Base-by-base conservation (phyloP, 2,888 invertebrate species). In the Melieria picta region DNA sequence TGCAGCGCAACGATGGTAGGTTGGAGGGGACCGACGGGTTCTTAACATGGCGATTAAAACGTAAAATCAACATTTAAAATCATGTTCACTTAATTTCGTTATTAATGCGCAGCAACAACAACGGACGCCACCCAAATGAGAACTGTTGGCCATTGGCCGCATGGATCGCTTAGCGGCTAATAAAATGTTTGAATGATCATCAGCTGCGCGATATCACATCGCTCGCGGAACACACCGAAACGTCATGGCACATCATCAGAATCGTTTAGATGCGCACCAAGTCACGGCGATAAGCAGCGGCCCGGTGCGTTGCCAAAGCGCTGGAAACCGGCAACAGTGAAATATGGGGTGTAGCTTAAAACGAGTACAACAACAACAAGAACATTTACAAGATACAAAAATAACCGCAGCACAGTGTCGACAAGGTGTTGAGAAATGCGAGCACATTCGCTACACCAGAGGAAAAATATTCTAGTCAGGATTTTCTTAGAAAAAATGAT, bases 31-130 rank as follows among this genome's bases (percentile, higher is more conserved):
- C 13, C 7, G n/a, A 6, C 47, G 11, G 48, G 57, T 48, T 43
- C 7, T 7, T 55, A 80, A 79, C 78, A 81, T 77, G 76, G 77
- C 81, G 78, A 82, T 82, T 82, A 82, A 81, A 82, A 78, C 80
- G 79, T 80, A 78, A 81, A 80, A 82, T 79, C 78, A 77, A 80
- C 82, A 81, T 82, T 81, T 79, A 82, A 82, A 82, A 82, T 78
- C 82, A 79, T 82, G 82, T 82, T 79, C 75, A 62, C 62, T 69
- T 69, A 69, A 69, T 69, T 69, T 69, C 55, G 61, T 42, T 55
- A 62, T 69, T 62, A 69, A 62, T 55, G 55, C 16, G 10, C 60
- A 16, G 16, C 52, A 62, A 63, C 3, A 47, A 5, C 62, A 47
- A 67, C 43, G 13, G 10, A n/a, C 46, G 42, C 65, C 73, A 64